These are phyloP conservation scores for Hylaeus anthracinus DNA, from an alignment of 1,140 invertebrate species.

Conservation along the genomic window DNA sequence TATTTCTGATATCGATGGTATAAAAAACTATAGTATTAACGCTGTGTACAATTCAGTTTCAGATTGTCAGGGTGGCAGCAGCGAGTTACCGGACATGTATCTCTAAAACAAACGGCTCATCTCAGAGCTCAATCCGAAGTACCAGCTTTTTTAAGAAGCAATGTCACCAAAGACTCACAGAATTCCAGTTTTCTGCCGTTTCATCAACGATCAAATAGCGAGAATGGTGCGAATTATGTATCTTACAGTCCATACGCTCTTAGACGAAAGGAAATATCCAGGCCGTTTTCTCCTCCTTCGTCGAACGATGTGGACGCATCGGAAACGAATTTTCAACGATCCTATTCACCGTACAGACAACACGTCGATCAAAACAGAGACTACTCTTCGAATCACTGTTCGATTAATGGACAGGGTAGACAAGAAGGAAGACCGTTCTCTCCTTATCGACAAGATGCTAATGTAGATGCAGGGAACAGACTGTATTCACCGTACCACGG, in stretches of 20 bases:
- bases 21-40: slow-evolving; percentile 10
- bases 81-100: slow-evolving; percentile 72
- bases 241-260: slow-evolving; percentile 78
- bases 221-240: slow-evolving; percentile 74
- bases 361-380: slow-evolving; percentile 66
- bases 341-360: slow-evolving; percentile 69
- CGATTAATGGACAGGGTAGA: slow-evolving; percentile 66
- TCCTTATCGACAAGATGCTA: slow-evolving; percentile 62
- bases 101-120: slow-evolving; percentile 74
- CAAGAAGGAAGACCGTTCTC: slow-evolving; percentile 68
- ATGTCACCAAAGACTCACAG: slow-evolving; percentile 68
- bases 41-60: slow-evolving; percentile 64
- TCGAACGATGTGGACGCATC: slow-evolving; percentile 54
- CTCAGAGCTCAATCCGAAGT: slow-evolving; percentile 71
- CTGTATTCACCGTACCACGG: slow-evolving; percentile 70
- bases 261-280: slow-evolving; percentile 72
- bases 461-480: slow-evolving; percentile 51
- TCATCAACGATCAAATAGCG: slow-evolving; percentile 73
- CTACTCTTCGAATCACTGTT: slow-evolving; percentile 57
- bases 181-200: slow-evolving; percentile 67
- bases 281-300: slow-evolving; percentile 71
- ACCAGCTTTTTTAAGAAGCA: slow-evolving; percentile 67
- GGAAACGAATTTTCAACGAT: slow-evolving; percentile 59
- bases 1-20: neutral
- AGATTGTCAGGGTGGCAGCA: slow-evolving; percentile 69